These are phyloP conservation scores for Sebastes minor DNA, from an alignment of 2,797 vertebrate species.

Conservation along the genomic window DNA sequence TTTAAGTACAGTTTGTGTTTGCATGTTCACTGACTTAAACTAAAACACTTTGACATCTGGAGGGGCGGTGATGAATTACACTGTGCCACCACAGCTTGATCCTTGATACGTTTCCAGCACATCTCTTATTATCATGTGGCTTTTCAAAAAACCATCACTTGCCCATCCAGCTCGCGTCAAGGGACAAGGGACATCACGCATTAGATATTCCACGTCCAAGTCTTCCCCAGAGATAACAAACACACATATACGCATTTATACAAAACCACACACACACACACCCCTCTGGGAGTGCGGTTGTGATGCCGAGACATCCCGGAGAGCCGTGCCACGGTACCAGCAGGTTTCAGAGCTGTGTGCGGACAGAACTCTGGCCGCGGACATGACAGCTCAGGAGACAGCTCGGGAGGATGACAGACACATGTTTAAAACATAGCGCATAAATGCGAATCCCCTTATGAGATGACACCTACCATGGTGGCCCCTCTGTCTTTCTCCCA, in stretches of 20 bases:
- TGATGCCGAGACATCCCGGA: constrained; percentile 40
- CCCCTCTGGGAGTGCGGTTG: constrained; percentile 50
- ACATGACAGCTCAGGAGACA: constrained; percentile 61
- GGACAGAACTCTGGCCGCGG: constrained; percentile 62
- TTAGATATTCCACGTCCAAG: constrained; percentile 59
- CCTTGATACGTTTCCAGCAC: constrained; percentile 67
- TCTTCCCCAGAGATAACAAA: constrained; percentile 38
- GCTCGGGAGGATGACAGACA: constrained; percentile 61
- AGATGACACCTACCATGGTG: constrained; percentile 52
- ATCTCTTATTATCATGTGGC: constrained; percentile 63
- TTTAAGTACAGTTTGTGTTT: constrained; percentile 24
- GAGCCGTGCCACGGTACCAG: constrained; percentile 54
- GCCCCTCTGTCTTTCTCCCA: constrained; percentile 49
- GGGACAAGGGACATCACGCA: constrained; percentile 49
- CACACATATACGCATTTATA: constrained; percentile 8
- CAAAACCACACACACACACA: not conserved
- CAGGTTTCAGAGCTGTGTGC: constrained; percentile 46
- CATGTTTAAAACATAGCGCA: constrained; percentile 78
- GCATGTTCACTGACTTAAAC: constrained; percentile 32
- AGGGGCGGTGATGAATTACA: constrained; percentile 55
- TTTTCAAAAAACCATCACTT: constrained; percentile 57
- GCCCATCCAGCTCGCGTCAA: constrained; percentile 56
- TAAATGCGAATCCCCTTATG: constrained; percentile 60
- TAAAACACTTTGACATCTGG: constrained; percentile 48
- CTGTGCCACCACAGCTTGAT: constrained; percentile 48